A percentile compares a stretch with the other conserved stretches of the same genome.
These are phyloP conservation scores for Pithys albifrons DNA, from an alignment of 2,113 vertebrate species.

Conservation along the genomic window DNA sequence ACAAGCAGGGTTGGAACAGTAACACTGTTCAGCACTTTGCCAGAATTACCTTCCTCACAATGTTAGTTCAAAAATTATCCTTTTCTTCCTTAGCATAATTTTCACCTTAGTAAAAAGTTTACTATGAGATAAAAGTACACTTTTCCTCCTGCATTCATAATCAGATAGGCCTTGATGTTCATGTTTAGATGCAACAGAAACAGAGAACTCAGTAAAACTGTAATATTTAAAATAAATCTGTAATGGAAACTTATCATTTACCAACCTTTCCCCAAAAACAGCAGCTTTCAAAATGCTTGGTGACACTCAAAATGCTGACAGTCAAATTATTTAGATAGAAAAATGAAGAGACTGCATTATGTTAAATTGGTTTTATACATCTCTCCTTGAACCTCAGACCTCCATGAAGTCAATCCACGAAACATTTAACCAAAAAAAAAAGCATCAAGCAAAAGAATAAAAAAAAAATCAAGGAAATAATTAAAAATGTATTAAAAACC, in stretches of 20 bases:
- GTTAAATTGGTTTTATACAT: neutral
- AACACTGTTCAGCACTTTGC: neutral
- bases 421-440: neutral
- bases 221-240: slow-evolving; percentile 3
- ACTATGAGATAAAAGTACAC: neutral
- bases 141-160: neutral
- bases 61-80: neutral
- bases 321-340: neutral
- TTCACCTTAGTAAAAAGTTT: neutral
- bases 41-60: neutral
- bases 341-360: neutral
- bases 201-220: slow-evolving; percentile 4
- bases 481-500: neutral
- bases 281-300: neutral
- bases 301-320: neutral
- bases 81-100: neutral
- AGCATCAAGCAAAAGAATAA: neutral
- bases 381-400: neutral
- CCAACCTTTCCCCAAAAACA: neutral
- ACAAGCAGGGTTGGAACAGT: neutral
- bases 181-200: slow-evolving; percentile 36
- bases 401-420: neutral
- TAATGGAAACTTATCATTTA: neutral
- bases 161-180: slow-evolving; percentile 20
- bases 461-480: neutral